Evolutionary conservation across 2,797 vertebrate genomes (phyloP), one percentile per base, ranked within the genome.

Genomic region (Onychomys arenicola): DNA sequence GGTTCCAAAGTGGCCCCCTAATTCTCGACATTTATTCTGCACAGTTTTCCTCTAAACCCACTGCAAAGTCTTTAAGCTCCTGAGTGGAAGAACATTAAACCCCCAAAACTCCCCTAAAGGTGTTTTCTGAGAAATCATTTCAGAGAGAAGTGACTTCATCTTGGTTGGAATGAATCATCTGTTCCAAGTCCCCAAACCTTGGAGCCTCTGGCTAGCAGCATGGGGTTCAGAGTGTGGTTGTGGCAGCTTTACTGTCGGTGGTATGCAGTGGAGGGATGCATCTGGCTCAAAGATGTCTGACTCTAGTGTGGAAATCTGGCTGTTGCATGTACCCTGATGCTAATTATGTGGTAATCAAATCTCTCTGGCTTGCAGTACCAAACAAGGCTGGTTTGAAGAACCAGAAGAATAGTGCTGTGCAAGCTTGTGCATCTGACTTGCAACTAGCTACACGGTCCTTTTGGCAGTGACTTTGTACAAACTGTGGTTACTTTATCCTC

Each of bases 101-200:
- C 95, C 94, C 89, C 77, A 59, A 91, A 96, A 91, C 84, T 61
- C 87, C 76, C 43, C 59, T 90, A 25, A 94, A 95, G 80, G 49
- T 96, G 49, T 89, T 96, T 55, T 91, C 90, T 95, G 87, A 94
- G 95, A 93, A 96, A 43, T 94, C 40, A 57, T 97, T 90, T 96
- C 82, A 91, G 86, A 92, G 77, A 86, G 57, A 67, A 65, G 59
- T 92, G 89, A 83, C 57, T 95, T 97, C 95, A 89, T 95, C 16
- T n/a, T 46, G 40, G 57, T 91, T 92, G 88, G 75, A 84, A 93
- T 86, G 78, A 91, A 71, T 93, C 75, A 55, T 96, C 59, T 89
- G 69, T 92, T 95, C 76, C 71, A 78, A 21, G 27, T 91, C 61
- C 61, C 59, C 52, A 80, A 84, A 59, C 43, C 52, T 83, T 92